Evolutionary conservation across 2,888 invertebrate species (phyloP), one percentile per base, ranked within the genome.

Genomic region (Plagodis pulveraria): DNA sequence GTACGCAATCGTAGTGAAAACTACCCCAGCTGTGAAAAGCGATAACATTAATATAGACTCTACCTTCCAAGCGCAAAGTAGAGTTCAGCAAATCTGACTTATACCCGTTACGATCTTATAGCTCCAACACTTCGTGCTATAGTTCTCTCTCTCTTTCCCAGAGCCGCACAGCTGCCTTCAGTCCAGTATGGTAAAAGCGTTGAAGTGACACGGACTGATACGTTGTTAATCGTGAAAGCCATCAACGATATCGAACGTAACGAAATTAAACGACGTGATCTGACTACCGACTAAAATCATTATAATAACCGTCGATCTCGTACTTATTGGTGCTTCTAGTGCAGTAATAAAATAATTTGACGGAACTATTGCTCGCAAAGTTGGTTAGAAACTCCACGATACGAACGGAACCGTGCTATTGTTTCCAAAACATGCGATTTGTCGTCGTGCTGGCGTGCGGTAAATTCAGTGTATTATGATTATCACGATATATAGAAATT

Each of bases 81-180:
- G 69, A 76, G 71, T 77, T 81, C 69, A 55, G 71, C 58, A 47
- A 58, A 62, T 47, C 52, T 57, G 60, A 62, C 48, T 63, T 58
- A 51, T 52, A 66, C 67, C 68, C 58, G 76, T 80, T 83, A 77
- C 72, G 77, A 75, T 69, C 72, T 78, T 79, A 73, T 76, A 65
- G 71, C 70, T 77, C 71, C 68, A 69, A 70, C 78, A 80, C 84
- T 45, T 83, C 80, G 78, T 81, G 68, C 71, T 77, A 81, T 89
- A 81, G 82, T 84, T 91, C 89, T 89, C 86, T 92, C 91, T 91
- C 91, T 91, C 91, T 91, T 89, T 86, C 83, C 79, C 76, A 84
- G 68, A 83, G 83, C 76, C 80, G 80, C 83, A 84, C 87, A 86
- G 86, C 84, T 89, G 87, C 87, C 86, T 83, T 70, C 77, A 78